These are phyloP conservation scores for Ditylenchus weischeri DNA, from an alignment of 2,888 invertebrate genomes.

Conservation along the genomic window DNA sequence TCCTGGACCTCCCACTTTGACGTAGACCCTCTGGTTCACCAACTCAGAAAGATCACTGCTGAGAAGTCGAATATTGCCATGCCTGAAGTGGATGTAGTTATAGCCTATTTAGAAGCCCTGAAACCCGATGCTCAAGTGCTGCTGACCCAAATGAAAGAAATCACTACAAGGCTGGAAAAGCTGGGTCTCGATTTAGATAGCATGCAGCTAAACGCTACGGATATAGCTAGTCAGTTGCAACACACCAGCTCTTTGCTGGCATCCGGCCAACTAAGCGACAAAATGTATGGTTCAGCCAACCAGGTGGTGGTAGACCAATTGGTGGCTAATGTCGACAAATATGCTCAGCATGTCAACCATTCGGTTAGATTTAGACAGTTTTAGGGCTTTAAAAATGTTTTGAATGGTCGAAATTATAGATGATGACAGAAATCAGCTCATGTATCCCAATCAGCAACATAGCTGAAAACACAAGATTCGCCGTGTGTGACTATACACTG, in stretches of 20 bases:
- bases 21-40: conserved; percentile 18
- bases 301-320: conserved; percentile 42
- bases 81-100: conserved; percentile 17
- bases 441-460: conserved; percentile 50
- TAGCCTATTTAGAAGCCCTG: conserved; percentile 18
- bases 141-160: background rate
- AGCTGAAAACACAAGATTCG: conserved; percentile 40
- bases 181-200: background rate
- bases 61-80: conserved; percentile 12
- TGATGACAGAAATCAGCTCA: conserved; percentile 46
- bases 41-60: conserved; percentile 15
- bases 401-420: conserved; percentile 12
- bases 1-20: conserved; percentile 11
- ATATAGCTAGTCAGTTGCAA: conserved; percentile 12
- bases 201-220: conserved; percentile 14
- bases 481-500: conserved; percentile 48
- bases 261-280: conserved; percentile 18
- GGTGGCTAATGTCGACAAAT: conserved; percentile 36
- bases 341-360: conserved; percentile 30
- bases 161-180: background rate
- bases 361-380: conserved; percentile 13
- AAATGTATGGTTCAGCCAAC: conserved; percentile 25
- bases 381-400: background rate
- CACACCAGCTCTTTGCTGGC: conserved; percentile 12
- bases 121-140: conserved; percentile 12